A percentile compares a stretch with the other conserved stretches of the same genome.
Evolutionary conservation across 1,140 invertebrate species (phyloP).

Genomic region (Drosophila dunni): DNA sequence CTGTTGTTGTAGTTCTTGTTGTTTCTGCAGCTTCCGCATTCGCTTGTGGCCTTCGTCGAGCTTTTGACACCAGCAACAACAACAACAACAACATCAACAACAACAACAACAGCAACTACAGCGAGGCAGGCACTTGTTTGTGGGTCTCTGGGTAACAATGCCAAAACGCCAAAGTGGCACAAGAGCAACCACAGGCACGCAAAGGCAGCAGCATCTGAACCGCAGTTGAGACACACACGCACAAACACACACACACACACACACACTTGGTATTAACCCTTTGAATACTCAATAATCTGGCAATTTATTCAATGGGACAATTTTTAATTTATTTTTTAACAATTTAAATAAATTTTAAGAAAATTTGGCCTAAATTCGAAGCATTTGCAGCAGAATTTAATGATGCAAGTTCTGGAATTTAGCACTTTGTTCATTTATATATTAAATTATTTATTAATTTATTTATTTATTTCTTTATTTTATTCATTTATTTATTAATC

Average conservation of each 20-base stretch:
- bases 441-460: no score
- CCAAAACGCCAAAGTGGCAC: conserved; percentile 14
- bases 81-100: no score
- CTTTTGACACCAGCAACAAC: conserved; percentile 35
- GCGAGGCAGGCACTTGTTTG: conserved; percentile 7
- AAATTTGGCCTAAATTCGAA: no score
- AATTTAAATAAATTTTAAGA: no score
- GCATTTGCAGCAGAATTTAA: no score
- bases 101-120: neutral
- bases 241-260: neutral
- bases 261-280: neutral
- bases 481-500: no score
- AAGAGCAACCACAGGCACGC: conserved; percentile 4
- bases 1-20: conserved; percentile 15
- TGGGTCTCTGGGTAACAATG: conserved; percentile 55
- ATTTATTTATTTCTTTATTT: no score
- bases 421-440: no score
- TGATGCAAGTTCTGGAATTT: no score
- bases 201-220: neutral
- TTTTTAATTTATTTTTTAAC: no score
- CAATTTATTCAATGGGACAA: no score
- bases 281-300: no score
- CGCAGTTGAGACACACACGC: neutral
- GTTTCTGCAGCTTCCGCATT: conserved; percentile 46
- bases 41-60: conserved; percentile 34